Evolutionary conservation across 2,797 vertebrate species (phyloP).

Genomic region (Enteromius anoplus): DNA sequence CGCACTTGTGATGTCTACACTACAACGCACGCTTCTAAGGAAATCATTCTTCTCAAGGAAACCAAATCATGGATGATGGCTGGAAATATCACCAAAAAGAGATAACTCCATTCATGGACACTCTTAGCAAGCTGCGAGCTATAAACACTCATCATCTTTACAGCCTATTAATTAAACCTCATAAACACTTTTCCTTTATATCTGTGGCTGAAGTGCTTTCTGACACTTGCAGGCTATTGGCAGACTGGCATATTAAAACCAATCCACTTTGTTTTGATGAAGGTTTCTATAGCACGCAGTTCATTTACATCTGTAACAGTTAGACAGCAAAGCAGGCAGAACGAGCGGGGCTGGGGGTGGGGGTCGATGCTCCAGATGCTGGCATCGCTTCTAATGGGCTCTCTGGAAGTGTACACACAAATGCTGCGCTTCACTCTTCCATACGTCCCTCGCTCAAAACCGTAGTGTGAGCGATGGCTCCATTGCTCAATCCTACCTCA

Average conservation of each 20-base stretch:
- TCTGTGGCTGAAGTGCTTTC: conserved; percentile 54
- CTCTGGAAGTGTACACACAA: conserved; percentile 20
- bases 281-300: conserved; percentile 63
- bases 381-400: conserved; percentile 13
- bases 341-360: not conserved
- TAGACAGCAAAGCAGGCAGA: conserved; percentile 12
- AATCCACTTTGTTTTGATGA: conserved; percentile 61
- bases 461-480: conserved; percentile 48
- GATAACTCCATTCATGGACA: conserved; percentile 39
- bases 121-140: conserved; percentile 58
- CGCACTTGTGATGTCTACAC: not conserved
- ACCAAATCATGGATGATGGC: conserved; percentile 23
- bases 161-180: conserved; percentile 72
- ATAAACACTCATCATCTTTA: conserved; percentile 73
- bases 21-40: not conserved
- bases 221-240: conserved; percentile 53
- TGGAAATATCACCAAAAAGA: conserved; percentile 11
- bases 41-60: conserved; percentile 28
- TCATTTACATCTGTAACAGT: conserved; percentile 52
- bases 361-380: conserved; percentile 10
- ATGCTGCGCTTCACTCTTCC: conserved; percentile 18
- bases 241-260: conserved; percentile 57
- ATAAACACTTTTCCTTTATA: conserved; percentile 70
- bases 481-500: conserved; percentile 47
- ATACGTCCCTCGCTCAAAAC: conserved; percentile 25